Evolutionary conservation across 2,113 vertebrate species (phyloP), one percentile per base, ranked within the genome.

Genomic region (Progne subis): DNA sequence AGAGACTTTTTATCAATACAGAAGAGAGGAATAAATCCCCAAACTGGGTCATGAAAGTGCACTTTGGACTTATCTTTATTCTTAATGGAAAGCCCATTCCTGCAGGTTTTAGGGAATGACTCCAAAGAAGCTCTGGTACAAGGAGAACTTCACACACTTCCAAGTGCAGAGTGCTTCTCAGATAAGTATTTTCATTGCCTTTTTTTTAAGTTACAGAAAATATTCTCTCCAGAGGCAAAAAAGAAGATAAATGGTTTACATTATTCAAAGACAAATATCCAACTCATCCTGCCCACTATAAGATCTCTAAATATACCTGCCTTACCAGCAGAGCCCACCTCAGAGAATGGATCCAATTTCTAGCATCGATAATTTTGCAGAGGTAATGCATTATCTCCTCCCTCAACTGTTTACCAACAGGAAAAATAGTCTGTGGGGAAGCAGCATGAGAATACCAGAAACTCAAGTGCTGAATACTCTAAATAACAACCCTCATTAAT

Each of bases 161-260:
- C 60, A 81, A 88, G 56, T 68, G 53, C 4, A 5, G 28, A 72
- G 65, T 81, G 64, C 47, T 94, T 90, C 71, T 75, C 72, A 92
- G 82, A 47, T 81, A 63, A 88, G 41, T 64, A 34, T 53, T 94
- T 92, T 88, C 81, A 80, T 75, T 86, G 81, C 39, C 21, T 72
- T 90, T 93, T 47, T 47, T 82, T 90, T 34, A 78, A 88, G 56
- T 81, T 93, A 86, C 29, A 71, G 68, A 88, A 95, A 94, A 71
- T 17, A 13, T 77, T 78, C 55, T 90, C 59, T 91, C 76, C 56
- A 81, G 79, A 56, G 79, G 28, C 47, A 86, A 68, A 16, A 78
- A 68, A 71, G 50, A 64, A 76, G 61, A 91, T 34, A 95, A 90
- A 91, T 67, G 21, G 17, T 81, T 80, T 94, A 90, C 32, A 60